Evolutionary conservation across 30 jellyfish, hydroid and myxozoan genomes (phyloP), one percentile per base, ranked within the genome.

Genomic region (Aurelia coerulea): DNA sequence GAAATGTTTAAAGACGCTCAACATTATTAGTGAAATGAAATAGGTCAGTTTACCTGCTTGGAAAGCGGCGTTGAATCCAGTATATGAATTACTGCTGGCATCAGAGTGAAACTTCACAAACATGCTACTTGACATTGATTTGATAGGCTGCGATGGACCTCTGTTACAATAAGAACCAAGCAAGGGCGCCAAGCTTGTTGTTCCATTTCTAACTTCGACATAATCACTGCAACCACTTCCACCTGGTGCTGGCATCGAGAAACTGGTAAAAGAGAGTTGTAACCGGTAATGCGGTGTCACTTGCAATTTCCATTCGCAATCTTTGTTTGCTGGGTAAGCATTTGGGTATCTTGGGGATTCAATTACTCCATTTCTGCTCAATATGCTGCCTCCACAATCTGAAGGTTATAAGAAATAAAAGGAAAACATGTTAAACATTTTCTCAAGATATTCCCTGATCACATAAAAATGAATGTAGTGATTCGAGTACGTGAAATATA

Each of bases 301-400:
- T 34, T 81, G 93, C 16, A 92, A 31, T 16, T 49, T 58, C 97
- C 97, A 92, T 33, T 67, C 84, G 63, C 98, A 92, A 31, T 92
- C 90, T 62, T 74, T 79, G 74, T 78, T 81, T 11, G 83, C 71
- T 7, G 98, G 95, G 85, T 92, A 92, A 16, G 96, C 77, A 23
- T 53, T 29, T n/a, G 98, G 98, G 75, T 62, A 92, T 58, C 85
- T 59, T 7, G 98, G 98, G 15, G 97, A 69, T 37, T 50, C 58
- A 73, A 86, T 79, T 19, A 78, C 88, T 10, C 97, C 98, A 19
- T 73, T 67, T 34, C 90, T 42, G 71, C 98, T 92, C 59, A 31
- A 14, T n/a, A 80, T 60, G 11, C 42, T 63, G 41, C 98, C 98
- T 33, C 98, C 98, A 58, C 98, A 92, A 62, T 86, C 98, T 92